A percentile compares a stretch with the other conserved stretches of the same genome.
phyloP scores from a whole-genome alignment of 2,888 invertebrate species.

The Autographa gamma region DNA sequence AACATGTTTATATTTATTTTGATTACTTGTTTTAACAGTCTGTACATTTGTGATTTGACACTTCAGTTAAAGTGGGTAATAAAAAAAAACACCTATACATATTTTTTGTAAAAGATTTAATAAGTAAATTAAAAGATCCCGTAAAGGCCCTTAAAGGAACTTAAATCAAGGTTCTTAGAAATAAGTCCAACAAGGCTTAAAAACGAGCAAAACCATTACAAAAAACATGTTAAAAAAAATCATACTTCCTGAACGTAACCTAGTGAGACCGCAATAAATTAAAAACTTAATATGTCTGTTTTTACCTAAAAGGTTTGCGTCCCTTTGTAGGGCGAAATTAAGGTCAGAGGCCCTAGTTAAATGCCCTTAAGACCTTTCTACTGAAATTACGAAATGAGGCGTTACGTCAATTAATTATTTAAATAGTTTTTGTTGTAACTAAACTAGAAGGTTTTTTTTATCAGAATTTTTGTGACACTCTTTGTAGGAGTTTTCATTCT shows the following conservation, averaged over 20 bases:
- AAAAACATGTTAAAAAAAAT: neutral
- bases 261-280: slow-evolving; percentile 8
- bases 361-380: slow-evolving; percentile 31
- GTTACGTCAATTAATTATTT: slow-evolving; percentile 25
- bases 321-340: slow-evolving; percentile 31
- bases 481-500: neutral
- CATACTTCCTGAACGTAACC: slow-evolving; percentile 37
- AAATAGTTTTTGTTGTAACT: slow-evolving; percentile 12
- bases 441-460: no score
- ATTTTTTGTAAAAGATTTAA: no score
- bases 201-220: slow-evolving; percentile 5
- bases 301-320: slow-evolving; percentile 15
- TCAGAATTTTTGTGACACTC: no score
- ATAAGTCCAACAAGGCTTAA: neutral
- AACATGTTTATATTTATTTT: no score
- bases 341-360: slow-evolving; percentile 43
- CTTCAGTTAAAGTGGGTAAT: no score
- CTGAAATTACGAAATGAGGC: slow-evolving; percentile 36
- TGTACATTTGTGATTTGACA: no score
- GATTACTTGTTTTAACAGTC: no score
- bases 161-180: no score
- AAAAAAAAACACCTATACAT: no score
- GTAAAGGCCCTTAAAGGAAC: no score
- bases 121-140: no score
- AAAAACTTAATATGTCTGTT: slow-evolving; percentile 22